phyloP scores from a whole-genome alignment of 2,797 vertebrate species.

The Setipinna tenuifilis region DNA sequence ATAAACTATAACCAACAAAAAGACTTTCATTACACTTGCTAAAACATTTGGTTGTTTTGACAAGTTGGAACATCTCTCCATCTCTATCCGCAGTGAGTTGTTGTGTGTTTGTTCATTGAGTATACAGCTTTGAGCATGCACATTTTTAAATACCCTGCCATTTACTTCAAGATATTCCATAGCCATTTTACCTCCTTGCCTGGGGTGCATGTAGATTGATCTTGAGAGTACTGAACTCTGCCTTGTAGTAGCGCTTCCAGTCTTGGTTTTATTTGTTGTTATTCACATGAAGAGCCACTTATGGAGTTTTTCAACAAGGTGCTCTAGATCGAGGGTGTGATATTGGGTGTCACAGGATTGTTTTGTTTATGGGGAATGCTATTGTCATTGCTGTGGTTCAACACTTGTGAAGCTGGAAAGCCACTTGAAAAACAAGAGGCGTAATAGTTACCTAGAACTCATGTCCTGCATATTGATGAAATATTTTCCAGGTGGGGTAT shows the following conservation, averaged over 20 bases:
- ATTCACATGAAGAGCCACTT: not conserved
- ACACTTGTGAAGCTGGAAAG: not conserved
- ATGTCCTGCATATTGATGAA: not conserved
- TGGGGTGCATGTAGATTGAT: not conserved
- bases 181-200: not conserved
- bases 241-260: not conserved
- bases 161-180: not conserved
- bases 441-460: not conserved
- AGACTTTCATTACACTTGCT: not conserved
- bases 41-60: not conserved
- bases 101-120: not conserved
- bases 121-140: not conserved
- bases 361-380: not conserved
- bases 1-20: too few relatives aligned
- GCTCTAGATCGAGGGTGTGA: not conserved
- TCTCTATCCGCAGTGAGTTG: not conserved
- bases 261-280: conserved; percentile 11
- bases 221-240: not conserved
- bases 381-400: not conserved
- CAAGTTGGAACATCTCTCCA: not conserved
- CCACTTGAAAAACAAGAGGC: not conserved
- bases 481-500: not conserved
- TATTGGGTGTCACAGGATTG: not conserved
- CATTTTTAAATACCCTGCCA: not conserved
- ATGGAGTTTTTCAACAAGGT: conserved; percentile 9